A percentile compares a stretch with the other conserved stretches of the same genome.
Evolutionary conservation across 1,140 invertebrate species (phyloP).

Genomic region (Eumeta japonica): DNA sequence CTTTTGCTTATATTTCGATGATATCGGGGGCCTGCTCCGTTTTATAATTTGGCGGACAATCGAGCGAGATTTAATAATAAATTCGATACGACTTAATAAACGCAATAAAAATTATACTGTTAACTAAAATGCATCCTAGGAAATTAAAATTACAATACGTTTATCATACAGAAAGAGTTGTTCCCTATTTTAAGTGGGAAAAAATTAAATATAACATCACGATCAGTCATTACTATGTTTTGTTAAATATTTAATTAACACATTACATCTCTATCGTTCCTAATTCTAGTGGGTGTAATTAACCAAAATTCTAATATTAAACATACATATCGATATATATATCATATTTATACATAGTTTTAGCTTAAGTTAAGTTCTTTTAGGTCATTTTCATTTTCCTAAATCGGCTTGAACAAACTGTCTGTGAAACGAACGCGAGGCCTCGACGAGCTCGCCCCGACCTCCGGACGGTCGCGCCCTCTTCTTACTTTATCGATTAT

Average conservation of each 20-base stretch:
- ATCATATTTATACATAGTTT: constrained; percentile 55
- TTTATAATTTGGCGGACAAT: constrained; percentile 53
- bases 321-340: constrained; percentile 56
- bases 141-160: constrained; percentile 50
- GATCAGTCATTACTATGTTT: constrained; percentile 51
- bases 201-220: constrained; percentile 43
- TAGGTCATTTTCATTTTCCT: constrained; percentile 48
- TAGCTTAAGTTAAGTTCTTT: constrained; percentile 55
- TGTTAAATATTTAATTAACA: constrained; percentile 55
- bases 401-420: constrained; percentile 46
- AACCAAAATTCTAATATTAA: constrained; percentile 58
- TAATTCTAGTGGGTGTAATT: constrained; percentile 52
- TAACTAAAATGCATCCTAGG: constrained; percentile 53
- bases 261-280: constrained; percentile 51
- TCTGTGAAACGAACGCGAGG: constrained; percentile 37
- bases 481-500: constrained; percentile 4
- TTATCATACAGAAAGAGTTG: constrained; percentile 45
- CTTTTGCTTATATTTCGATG: constrained; percentile 31
- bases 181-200: constrained; percentile 36
- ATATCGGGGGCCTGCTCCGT: constrained; percentile 43
- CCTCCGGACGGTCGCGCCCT: constrained; percentile 9
- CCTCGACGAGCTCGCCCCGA: constrained; percentile 6
- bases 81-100: constrained; percentile 41
- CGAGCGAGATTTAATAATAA: constrained; percentile 50
- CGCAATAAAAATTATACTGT: constrained; percentile 49